Evolutionary conservation across 2,113 vertebrate genomes (phyloP), one percentile per base, ranked within the genome.

Genomic region (Calyptommatus sinebrachiatus): DNA sequence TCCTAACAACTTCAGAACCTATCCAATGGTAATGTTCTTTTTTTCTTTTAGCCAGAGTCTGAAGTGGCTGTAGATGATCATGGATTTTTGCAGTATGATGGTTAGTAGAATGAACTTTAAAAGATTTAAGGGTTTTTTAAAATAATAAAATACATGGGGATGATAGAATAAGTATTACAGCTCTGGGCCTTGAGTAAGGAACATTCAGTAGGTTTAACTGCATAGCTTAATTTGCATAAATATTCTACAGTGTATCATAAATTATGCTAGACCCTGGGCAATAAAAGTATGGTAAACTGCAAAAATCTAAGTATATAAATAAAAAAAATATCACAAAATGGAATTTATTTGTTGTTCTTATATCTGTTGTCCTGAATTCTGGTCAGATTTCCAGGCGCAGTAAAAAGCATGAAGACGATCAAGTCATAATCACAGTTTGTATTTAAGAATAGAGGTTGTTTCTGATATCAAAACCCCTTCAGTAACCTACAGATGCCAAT

Each of bases 31-130:
- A 45, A 57, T 16, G 77, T 82, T 53, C 35, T 78, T 79, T 89
- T 76, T 76, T 79, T 50, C 53, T 35, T 89, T 80, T 81, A 99
- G 97, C 95, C 97, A 65, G 94, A 96, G 31, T 95, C 91, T 82
- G 87, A 96, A 82, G 95, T 99, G 83, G 93, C 96, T 83, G 94
- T 87, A 82, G 97, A 98, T 94, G 91, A 92, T 81, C 94, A 84
- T 81, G 98, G 98, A 86, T 99, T 99, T 93, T 96, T 97, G 81
- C 95, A 96, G 2, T 99, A 97, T 87, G 98, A 99, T 91, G 95
- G 98, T 99, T 90, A 95, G 96, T 88, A 80, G 53, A 80, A 80
- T 53, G 1, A 73, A 21, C 9, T 16, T 71, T 24, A 10, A 61
- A 28, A 14, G 31, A 22, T 53, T 12, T 10, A 22, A 61, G 22